Base-by-base conservation (phyloP, 2,113 vertebrate species). In the Saimiri boliviensis region DNA sequence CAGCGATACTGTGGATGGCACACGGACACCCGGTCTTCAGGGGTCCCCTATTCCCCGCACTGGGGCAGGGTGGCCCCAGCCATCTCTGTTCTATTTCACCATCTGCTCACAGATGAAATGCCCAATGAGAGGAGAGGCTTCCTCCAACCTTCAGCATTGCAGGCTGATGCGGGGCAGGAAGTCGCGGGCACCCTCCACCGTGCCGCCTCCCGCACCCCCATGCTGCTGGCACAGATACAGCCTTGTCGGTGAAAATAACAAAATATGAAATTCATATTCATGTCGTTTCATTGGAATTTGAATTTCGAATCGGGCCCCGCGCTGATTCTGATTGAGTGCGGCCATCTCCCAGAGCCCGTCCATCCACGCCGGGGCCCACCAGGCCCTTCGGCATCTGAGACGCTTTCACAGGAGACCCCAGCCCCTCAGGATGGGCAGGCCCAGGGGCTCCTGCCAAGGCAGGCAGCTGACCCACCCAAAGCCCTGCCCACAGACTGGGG, bases 201-300 rank as follows among this genome's bases (percentile, higher is more conserved):
- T 0, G 30, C 17, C 8, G 37, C 56, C 42, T 3, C 49, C 58
- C 30, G 58, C 93, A 80, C 63, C 94, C 91, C 68, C 68, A 30
- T 68, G 81, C 88, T 83, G 40, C 32, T 3, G 93, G 94, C 93
- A 97, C 47, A 97, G 40, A 95, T 88, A 68, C 94, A 97, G 97
- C 97, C 96, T 94, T 97, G 86, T 88, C 94, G 96, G 96, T 91
- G 86, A 98, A 98, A 97, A 96, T 32, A 90, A 86, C 45, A 92
- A 97, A 97, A 98, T 94, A 98, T 71, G 96, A 98, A 96, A 98
- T 97, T 95, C 87, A 93, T 96, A 92, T 96, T 97, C 92, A 95
- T 97, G 95, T 98, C 97, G 94, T 98, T 98, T 98, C 94, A 97
- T 93, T 68, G 35, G 42, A 91, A 98, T 98, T 92, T 97, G 95